Evolutionary conservation across 2,888 invertebrate species (phyloP).

Genomic region (Gymnocheta viridis): DNA sequence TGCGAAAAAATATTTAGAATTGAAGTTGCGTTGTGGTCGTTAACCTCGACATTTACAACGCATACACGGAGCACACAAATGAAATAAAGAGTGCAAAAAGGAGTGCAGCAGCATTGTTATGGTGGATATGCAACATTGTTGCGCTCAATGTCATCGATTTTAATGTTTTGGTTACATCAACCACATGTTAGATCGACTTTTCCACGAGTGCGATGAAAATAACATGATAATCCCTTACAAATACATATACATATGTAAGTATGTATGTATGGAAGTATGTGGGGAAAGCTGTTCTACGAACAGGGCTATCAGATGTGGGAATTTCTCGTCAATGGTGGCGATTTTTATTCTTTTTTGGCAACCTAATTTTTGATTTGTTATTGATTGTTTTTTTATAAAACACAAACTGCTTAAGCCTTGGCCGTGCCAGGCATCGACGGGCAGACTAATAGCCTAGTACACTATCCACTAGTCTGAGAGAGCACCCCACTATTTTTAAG

Average conservation of each 20-base stretch:
- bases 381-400: too few species aligned
- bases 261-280: too few species aligned
- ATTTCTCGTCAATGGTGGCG: too few species aligned
- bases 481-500: too few species aligned
- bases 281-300: not conserved
- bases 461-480: too few species aligned
- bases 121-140: slow-evolving; percentile 74
- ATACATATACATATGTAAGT: slow-evolving; percentile 13
- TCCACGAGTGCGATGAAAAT: slow-evolving; percentile 28
- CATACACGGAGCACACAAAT: slow-evolving; percentile 15
- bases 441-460: too few species aligned
- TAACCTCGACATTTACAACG: slow-evolving; percentile 67
- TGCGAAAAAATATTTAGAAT: slow-evolving; percentile 16
- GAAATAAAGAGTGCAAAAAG: slow-evolving; percentile 56
- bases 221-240: slow-evolving; percentile 53
- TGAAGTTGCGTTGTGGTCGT: slow-evolving; percentile 65
- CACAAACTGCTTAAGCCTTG: too few species aligned
- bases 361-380: too few species aligned
- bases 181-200: slow-evolving; percentile 66
- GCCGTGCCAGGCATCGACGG: too few species aligned
- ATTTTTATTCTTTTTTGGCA: too few species aligned
- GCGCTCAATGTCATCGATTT: slow-evolving; percentile 81
- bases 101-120: slow-evolving; percentile 47
- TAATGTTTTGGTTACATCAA: slow-evolving; percentile 70
- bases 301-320: too few species aligned